Evolutionary conservation across 1,140 invertebrate genomes (phyloP), one percentile per base, ranked within the genome.

Genomic region (Camponotus floridanus): DNA sequence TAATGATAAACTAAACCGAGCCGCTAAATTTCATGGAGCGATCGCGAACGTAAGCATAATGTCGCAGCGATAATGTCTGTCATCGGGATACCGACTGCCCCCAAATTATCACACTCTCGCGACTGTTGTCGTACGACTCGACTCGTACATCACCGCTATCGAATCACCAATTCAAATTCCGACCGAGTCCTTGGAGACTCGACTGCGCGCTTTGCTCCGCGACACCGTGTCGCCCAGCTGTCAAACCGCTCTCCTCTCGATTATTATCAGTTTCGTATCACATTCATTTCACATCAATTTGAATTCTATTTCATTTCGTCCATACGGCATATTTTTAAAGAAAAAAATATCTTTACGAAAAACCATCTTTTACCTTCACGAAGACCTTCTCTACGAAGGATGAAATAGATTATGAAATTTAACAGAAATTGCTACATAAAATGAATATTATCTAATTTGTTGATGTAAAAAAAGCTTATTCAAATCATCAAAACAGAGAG

Each of bases 231-330:
- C 31, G 48, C n/a, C 18, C 48, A 51, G 1, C 48, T 51, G 15
- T 61, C 59, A n/a, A 45, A 9, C 8, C 42, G 18, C 61, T 78
- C 55, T 62, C 48, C 42, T 65, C 48, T 79, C 73, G 8, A 1
- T 33, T 39, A 31, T 74, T 85, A 87, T 89, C 88, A 9, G n/a
- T 57, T 11, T 5, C 81, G 65, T 76, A 88, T 78, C 73, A 0
- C 67, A 0, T 8, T 11, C 26, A 67, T 88, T n/a, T n/a, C n/a
- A n/a, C n/a, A n/a, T n/a, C n/a, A 42, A 76, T 64, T 88, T 89
- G 81, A 89, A 85, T 87, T 6, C 62, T 85, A 87, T 15, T 51
- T 71, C 67, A 15, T 2, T 51, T 51, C 11, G 11, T 18, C 3
- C 48, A 0, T 21, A 55, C 7, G 7, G 36, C 8, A 13, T 26